These are phyloP conservation scores for Odontamblyopus lacepedii DNA, from an alignment of 2,797 vertebrate genomes.

Conservation along the genomic window DNA sequence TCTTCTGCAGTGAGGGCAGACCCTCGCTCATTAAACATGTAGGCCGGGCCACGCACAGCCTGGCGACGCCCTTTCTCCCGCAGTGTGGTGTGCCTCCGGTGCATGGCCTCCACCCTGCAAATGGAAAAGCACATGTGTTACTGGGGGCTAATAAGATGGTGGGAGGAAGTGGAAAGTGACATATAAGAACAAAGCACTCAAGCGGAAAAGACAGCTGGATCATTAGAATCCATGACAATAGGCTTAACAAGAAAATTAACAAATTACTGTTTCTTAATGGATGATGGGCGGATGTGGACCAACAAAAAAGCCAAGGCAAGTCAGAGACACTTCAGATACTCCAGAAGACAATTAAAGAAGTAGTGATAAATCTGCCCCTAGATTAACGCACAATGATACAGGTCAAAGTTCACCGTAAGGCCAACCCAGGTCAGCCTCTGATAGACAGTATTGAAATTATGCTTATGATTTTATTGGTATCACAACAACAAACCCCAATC, in stretches of 20 bases:
- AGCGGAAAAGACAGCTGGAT: conserved; percentile 20
- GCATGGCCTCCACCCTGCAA: conserved; percentile 87
- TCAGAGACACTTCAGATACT: conserved; percentile 4
- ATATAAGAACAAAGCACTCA: conserved; percentile 18
- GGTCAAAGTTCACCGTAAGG: conserved; percentile 35
- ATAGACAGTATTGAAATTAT: conserved; percentile 38
- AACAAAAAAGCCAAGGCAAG: conserved; percentile 11
- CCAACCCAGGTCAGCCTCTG: conserved; percentile 37
- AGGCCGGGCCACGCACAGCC: conserved; percentile 92
- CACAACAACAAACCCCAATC: conserved; percentile 26
- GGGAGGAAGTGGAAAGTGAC: neutral
- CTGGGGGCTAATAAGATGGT: neutral
- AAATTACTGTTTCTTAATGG: conserved; percentile 13
- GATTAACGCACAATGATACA: conserved; percentile 35
- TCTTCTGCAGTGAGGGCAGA: conserved; percentile 91
- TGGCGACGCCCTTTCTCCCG: conserved; percentile 95
- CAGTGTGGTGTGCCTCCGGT: conserved; percentile 91
- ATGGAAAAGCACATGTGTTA: conserved; percentile 5
- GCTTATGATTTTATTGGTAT: conserved; percentile 33
- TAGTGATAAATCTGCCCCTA: conserved; percentile 21
- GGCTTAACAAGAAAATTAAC: conserved; percentile 16
- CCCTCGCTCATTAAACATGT: conserved; percentile 97
- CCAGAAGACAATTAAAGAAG: conserved; percentile 1
- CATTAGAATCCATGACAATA: conserved; percentile 12
- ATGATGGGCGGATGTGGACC: conserved; percentile 2